A percentile compares a stretch with the other conserved stretches of the same genome.
Evolutionary conservation across 2,888 invertebrate genomes (phyloP).

Genomic region (Drosophila quasianomalipes): DNA sequence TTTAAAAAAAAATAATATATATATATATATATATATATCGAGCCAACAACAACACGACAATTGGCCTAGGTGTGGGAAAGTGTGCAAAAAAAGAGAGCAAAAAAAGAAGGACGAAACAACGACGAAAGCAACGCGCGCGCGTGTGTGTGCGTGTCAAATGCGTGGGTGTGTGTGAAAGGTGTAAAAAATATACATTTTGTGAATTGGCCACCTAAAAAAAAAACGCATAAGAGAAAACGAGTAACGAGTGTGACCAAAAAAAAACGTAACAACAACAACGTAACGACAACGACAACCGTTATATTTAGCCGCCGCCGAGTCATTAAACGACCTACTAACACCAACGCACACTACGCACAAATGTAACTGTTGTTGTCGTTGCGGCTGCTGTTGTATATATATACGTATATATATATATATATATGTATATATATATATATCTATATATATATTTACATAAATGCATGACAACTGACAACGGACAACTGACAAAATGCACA

Average conservation of each 20-base stretch:
- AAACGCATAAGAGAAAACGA: conserved; percentile 54
- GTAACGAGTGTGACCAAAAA: conserved; percentile 73
- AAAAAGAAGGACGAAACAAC: conserved; percentile 42
- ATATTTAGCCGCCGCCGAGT: conserved; percentile 75
- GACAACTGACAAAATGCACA: conserved; percentile 67
- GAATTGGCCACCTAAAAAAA: conserved; percentile 72
- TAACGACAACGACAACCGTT: conserved; percentile 64
- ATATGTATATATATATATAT: not conserved
- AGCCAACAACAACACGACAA: conserved; percentile 54
- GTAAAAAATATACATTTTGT: conserved; percentile 79
- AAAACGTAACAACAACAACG: conserved; percentile 47
- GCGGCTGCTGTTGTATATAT: conserved; percentile 33
- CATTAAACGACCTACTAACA: conserved; percentile 67
- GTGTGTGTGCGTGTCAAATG: conserved; percentile 64
- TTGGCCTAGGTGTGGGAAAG: conserved; percentile 48
- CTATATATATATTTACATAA: not conserved
- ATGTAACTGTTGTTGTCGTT: conserved; percentile 54
- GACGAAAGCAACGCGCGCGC: conserved; percentile 59
- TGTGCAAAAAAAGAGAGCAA: conserved; percentile 45
- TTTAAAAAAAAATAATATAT: conserved; percentile 17
- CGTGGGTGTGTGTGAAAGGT: conserved; percentile 78
- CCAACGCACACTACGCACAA: conserved; percentile 65
- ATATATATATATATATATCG: conserved; percentile 31
- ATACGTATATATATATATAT: not conserved
- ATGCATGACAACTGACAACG: conserved; percentile 25